Conservation (phyloP, 2,888 invertebrate species). For the Perdita meconis region DNA sequence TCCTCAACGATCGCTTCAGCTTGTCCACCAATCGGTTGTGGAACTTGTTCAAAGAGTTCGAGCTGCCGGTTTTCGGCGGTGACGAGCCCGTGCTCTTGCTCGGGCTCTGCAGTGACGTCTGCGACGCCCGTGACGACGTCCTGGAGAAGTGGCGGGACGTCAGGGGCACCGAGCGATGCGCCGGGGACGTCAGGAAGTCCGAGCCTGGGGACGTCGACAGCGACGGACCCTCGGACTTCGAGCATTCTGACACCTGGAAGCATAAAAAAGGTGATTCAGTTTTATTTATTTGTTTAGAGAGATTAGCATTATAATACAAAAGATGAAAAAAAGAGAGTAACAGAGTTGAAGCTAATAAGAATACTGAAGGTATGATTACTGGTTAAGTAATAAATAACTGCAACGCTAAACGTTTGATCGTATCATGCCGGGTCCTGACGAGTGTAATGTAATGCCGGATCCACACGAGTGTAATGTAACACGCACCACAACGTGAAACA, state of each 20-base stretch:
- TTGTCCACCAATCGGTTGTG: conserved; percentile 92
- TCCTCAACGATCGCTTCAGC: conserved; percentile 89
- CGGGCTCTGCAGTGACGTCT: conserved; percentile 88
- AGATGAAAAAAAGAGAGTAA: too few relatives aligned
- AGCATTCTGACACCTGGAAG: conserved; percentile 88
- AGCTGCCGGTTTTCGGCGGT: conserved; percentile 86
- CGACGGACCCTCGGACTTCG: conserved; percentile 90
- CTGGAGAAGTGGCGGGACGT: conserved; percentile 88
- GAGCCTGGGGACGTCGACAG: conserved; percentile 88
- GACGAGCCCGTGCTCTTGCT: conserved; percentile 89
- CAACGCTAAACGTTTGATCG: too few relatives aligned
- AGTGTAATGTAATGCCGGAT: too few relatives aligned
- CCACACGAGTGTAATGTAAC: too few relatives aligned
- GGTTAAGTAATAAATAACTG: too few relatives aligned
- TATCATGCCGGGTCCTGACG: too few relatives aligned
- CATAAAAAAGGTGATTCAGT: conserved; percentile 23
- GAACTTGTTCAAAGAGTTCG: conserved; percentile 90
- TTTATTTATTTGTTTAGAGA: too few relatives aligned
- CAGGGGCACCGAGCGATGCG: conserved; percentile 89
- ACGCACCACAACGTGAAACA: too few relatives aligned
- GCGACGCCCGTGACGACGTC: conserved; percentile 87
- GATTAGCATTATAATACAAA: too few relatives aligned
- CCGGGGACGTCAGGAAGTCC: conserved; percentile 86
- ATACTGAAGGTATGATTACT: too few relatives aligned
- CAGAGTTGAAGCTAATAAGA: too few relatives aligned